These are phyloP conservation scores for Etheostoma nigrum DNA, from an alignment of 2,797 vertebrate genomes.

Conservation along the genomic window DNA sequence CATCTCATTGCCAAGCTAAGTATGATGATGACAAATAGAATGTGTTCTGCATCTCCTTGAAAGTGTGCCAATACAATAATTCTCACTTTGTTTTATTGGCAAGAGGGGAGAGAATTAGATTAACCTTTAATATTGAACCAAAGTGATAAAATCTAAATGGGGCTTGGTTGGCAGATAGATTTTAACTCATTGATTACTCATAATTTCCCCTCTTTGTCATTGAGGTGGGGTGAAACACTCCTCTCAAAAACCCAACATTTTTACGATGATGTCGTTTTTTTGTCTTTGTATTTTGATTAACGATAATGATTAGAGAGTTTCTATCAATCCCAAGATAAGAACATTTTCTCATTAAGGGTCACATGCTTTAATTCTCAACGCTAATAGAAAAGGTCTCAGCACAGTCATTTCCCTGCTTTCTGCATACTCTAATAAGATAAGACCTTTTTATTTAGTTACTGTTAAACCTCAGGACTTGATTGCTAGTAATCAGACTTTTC, in stretches of 20 bases:
- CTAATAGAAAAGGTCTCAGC: constrained; percentile 52
- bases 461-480: constrained; percentile 27
- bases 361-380: constrained; percentile 39
- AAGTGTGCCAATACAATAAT: constrained; percentile 79
- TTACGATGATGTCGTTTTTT: constrained; percentile 25
- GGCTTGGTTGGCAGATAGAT: constrained; percentile 75
- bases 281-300: constrained; percentile 59
- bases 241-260: constrained; percentile 46
- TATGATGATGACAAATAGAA: constrained; percentile 79
- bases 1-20: constrained; percentile 76
- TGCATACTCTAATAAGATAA: constrained; percentile 30
- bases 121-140: constrained; percentile 84
- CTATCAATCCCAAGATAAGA: constrained; percentile 56
- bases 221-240: constrained; percentile 33
- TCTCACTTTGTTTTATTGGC: constrained; percentile 81
- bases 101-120: constrained; percentile 78
- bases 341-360: constrained; percentile 60
- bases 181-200: constrained; percentile 80
- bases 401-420: constrained; percentile 50
- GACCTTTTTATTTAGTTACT: constrained; percentile 41
- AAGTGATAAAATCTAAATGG: constrained; percentile 81
- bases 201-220: constrained; percentile 66
- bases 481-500: constrained; percentile 11
- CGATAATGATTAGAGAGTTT: constrained; percentile 51
- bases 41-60: constrained; percentile 75